phyloP scores from a whole-genome alignment of 2,888 invertebrate genomes.

The Azorinus chamasolen region DNA sequence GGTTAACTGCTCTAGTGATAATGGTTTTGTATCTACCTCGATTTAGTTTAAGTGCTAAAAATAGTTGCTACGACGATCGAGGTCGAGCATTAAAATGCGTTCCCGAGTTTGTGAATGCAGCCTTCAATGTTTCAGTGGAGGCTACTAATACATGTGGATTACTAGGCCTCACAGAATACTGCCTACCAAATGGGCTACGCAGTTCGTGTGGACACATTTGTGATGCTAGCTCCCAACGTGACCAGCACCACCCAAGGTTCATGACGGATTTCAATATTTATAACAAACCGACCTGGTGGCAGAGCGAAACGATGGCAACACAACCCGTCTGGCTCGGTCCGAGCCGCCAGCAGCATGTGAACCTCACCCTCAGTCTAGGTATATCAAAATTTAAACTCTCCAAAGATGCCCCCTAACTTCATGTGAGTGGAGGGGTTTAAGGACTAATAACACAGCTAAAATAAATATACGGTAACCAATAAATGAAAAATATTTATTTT shows the following conservation, averaged over 20 bases:
- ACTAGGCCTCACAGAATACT: conserved; percentile 90
- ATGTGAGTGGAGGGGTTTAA: too few relatives aligned
- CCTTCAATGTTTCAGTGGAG: conserved; percentile 95
- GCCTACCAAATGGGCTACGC: conserved; percentile 91
- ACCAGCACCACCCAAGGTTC: conserved; percentile 91
- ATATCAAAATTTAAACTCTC: too few relatives aligned
- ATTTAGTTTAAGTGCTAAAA: conserved; percentile 54
- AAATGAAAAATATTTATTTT: too few relatives aligned
- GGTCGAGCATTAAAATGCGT: conserved; percentile 92
- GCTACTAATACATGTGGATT: conserved; percentile 98
- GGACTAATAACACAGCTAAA: too few relatives aligned
- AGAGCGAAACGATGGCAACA: conserved; percentile 96
- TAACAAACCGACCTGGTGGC: conserved; percentile 86
- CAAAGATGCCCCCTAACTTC: too few relatives aligned
- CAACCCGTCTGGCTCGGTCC: conserved; percentile 95
- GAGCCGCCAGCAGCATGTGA: conserved; percentile 88
- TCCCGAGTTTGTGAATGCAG: conserved; percentile 98
- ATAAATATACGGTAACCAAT: too few relatives aligned
- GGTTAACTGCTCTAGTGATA: conserved; percentile 46
- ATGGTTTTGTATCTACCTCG: conserved; percentile 67
- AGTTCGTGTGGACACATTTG: conserved; percentile 90
- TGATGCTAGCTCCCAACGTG: conserved; percentile 88
- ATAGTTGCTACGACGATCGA: conserved; percentile 84
- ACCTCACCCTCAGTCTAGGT: conserved; percentile 96
- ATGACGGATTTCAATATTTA: conserved; percentile 97